Base-by-base conservation (phyloP, 2,113 vertebrate genomes). In the Callocephalon fimbriatum region DNA sequence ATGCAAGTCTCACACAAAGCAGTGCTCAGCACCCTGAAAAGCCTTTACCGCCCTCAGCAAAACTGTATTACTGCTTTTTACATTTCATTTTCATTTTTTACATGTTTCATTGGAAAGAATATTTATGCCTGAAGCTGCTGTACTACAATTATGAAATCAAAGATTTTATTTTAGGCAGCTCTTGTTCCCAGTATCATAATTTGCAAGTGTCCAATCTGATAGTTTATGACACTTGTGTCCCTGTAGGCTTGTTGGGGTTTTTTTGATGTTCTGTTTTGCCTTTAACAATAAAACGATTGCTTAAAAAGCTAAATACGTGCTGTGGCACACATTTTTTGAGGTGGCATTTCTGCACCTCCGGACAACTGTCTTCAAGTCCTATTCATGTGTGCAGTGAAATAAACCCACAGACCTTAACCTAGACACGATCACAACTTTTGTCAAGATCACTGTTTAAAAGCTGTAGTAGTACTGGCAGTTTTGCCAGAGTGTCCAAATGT, bases 81-180 rank as follows among this genome's bases (percentile, higher is more conserved):
- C 7, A 12, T 42, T 38, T n/a, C 26, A 5, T 12, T 76, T 82
- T 76, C 10, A 11, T 62, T 56, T 68, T 70, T 53, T 1, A 21
- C 15, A 59, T 18, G 53, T 86, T 86, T 83, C 45, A 70, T 26
- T 77, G 32, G n/a, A 79, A 72, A 71, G 35, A 68, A 44, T 94
- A 95, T 80, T 95, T 95, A 79, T 29, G 84, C 77, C 67, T 53
- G 22, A 94, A 95, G 67, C 71, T 86, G 93, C 94, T 94, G 71
- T 87, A 79, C 35, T 82, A 86, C 38, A 74, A 70, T 67, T 76
- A 78, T 15, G 67, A 92, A 83, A 94, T 70, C 35, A 78, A 72
- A 77, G 37, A 32, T 62, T 72, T 74, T 65, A 38, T 75, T 78
- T 67, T 3, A 54, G 67, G 56, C 74, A 77, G 85, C 72, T 95